Conservation (phyloP, 1,140 invertebrate species). For the Asbolus verrucosus region DNA sequence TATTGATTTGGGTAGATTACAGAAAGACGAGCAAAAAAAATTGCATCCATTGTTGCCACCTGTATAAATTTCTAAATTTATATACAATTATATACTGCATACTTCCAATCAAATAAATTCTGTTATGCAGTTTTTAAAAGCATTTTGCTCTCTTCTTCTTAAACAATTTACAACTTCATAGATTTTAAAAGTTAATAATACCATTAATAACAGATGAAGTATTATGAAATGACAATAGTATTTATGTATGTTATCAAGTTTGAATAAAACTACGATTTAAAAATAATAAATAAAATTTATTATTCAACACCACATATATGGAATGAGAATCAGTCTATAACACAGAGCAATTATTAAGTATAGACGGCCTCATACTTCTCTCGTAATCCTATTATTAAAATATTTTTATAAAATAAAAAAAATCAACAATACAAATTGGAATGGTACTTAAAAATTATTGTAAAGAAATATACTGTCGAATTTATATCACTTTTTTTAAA, state of each 20-base stretch:
- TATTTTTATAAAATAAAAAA: slow-evolving; percentile 46
- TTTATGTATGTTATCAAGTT: background rate
- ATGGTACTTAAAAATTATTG: slow-evolving; percentile 15
- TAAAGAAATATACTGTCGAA: slow-evolving; percentile 7
- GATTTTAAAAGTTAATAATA: background rate
- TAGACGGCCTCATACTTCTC: slow-evolving; percentile 30
- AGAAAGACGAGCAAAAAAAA: slow-evolving; percentile 75
- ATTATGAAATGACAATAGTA: background rate
- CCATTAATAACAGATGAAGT: background rate
- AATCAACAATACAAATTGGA: slow-evolving; percentile 23
- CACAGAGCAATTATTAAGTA: slow-evolving; percentile 42
- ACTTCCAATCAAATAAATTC: too few relatives aligned
- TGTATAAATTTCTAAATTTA: too few relatives aligned
- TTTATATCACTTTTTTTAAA: slow-evolving; percentile 21
- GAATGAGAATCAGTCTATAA: slow-evolving; percentile 47
- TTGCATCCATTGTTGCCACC: slow-evolving; percentile 68
- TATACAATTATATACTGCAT: too few relatives aligned
- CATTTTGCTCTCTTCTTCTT: too few relatives aligned
- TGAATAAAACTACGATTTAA: slow-evolving; percentile 12
- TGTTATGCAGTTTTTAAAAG: too few relatives aligned
- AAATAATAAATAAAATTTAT: slow-evolving; percentile 35
- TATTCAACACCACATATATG: slow-evolving; percentile 28
- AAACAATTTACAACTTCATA: too few relatives aligned
- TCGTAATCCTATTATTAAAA: slow-evolving; percentile 7
- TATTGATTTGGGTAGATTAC: slow-evolving; percentile 75